Base-by-base conservation (phyloP, 2,113 vertebrate genomes). In the Serilophus lunatus region DNA sequence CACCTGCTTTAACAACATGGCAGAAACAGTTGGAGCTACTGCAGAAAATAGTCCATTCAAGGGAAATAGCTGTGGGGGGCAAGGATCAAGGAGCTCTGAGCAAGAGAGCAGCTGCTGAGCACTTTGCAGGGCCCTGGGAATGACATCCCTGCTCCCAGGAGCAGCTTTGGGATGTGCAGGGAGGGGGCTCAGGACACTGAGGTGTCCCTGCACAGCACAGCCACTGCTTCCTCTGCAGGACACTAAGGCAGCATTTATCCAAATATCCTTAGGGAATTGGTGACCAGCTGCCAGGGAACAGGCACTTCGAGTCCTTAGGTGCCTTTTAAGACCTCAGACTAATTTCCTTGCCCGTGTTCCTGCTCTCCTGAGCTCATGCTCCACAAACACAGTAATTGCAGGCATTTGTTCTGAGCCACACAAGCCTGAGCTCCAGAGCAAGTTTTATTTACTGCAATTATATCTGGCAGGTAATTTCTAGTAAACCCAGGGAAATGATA, bases 371-470 rank as follows among this genome's bases (percentile, higher is more conserved):
- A 85, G 89, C 70, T 88, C 56, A 0, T 10, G 83, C 86, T 85
- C 93, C 59, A 44, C 36, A 45, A 38, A 28, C 2, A 24, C 80
- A 25, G 68, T 95, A 92, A 92, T 90, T 92, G 91, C 88, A 77
- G 33, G 64, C 93, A 82, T 85, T 95, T 95, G 82, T 95, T 93
- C 44, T 14, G 54, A 90, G 1, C 75, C 36, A 0, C 35, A 45
- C 60, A 6, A 91, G 92, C 81, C 84, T 42, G 81, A 78, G 93
- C 94, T 96, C 70, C 81, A 38, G 71, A 88, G 79, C 36, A 25
- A 82, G 71, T 77, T 94, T 96, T 96, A 91, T 97, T 97, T 90
- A 95, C 93, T 90, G 85, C 87, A 92, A 60, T 97, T 96, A 95
- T 49, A 70, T 74, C 90, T 97, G 90, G 87, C 93, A 95, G 90